Evolutionary conservation across 2,113 vertebrate species (phyloP).

Genomic region (Centropus bengalensis): DNA sequence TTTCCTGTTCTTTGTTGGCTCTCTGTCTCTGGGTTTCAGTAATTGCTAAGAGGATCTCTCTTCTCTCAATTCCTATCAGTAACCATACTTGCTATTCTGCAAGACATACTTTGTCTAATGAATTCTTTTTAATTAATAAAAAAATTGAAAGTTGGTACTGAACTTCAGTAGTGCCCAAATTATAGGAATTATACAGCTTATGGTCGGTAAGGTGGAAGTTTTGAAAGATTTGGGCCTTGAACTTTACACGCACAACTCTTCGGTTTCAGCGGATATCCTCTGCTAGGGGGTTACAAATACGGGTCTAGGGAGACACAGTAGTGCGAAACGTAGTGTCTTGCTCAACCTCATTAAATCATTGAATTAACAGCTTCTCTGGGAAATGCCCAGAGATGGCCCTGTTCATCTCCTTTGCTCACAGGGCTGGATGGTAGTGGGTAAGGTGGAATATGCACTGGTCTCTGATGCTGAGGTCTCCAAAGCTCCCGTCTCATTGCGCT

Average conservation of each 20-base stretch:
- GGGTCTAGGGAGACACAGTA: background rate
- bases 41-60: background rate
- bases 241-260: background rate
- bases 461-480: background rate
- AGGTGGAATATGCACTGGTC: background rate
- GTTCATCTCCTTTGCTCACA: background rate
- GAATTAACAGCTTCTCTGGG: background rate
- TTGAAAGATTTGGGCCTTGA: background rate
- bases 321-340: background rate
- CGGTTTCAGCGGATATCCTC: background rate
- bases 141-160: background rate
- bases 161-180: background rate
- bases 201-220: background rate
- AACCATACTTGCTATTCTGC: background rate
- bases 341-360: background rate
- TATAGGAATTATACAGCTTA: background rate
- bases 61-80: background rate
- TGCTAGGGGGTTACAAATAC: background rate
- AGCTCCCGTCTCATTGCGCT: background rate
- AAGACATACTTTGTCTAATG: background rate
- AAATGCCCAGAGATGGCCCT: background rate
- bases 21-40: background rate
- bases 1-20: background rate
- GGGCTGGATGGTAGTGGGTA: fast-evolving
- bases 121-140: background rate